Conservation (phyloP, 2,113 vertebrate genomes). For the Nothobranchius kuhntae region DNA sequence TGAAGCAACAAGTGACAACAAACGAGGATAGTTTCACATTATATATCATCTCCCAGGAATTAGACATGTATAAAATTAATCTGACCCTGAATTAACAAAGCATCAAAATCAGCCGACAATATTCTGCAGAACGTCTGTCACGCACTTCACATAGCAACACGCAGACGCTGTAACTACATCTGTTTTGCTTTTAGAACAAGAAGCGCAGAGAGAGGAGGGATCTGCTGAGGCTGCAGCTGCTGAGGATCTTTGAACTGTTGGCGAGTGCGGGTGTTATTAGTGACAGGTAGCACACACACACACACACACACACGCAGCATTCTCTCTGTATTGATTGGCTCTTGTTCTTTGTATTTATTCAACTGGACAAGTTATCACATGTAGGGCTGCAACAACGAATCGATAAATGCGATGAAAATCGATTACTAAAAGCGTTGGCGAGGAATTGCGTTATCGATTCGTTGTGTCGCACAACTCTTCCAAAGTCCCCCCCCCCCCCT, state of each 20-base stretch:
- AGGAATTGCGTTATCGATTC: no score
- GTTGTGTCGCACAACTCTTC: no score
- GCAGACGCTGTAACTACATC: neutral
- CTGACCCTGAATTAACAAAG: neutral
- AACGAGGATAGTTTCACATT: neutral
- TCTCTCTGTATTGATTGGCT: neutral
- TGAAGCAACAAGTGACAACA: no score
- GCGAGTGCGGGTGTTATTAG: constrained; percentile 97
- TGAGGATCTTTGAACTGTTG: constrained; percentile 95
- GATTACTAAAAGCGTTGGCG: no score
- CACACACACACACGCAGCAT: no score
- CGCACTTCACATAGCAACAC: neutral
- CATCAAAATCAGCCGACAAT: no score
- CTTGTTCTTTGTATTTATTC: neutral
- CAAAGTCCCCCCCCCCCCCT: no score
- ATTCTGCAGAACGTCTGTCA: neutral
- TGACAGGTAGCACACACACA: constrained; percentile 84
- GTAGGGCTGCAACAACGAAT: no score
- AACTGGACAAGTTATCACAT: no score
- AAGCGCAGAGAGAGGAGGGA: constrained; percentile 94
- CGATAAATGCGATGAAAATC: no score
- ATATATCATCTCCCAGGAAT: neutral
- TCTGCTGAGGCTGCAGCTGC: constrained; percentile 89
- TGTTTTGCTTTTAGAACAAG: constrained; percentile 85
- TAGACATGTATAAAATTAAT: neutral